Base-by-base conservation (phyloP, 2,797 vertebrate genomes). In the Amblyopsis hoosieri region DNA sequence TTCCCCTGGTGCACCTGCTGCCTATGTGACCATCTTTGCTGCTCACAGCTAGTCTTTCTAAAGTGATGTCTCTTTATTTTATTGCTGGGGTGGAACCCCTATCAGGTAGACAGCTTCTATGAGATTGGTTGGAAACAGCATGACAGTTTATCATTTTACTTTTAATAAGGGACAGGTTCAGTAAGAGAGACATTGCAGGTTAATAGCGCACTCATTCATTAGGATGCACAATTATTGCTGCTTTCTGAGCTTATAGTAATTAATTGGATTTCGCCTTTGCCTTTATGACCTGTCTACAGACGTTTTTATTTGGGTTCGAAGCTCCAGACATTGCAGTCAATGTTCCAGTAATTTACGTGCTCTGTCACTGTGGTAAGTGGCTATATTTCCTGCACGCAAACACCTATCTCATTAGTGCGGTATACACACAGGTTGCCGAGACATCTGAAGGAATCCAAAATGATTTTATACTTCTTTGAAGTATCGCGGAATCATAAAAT, bases 201-300 rank as follows among this genome's bases (percentile, higher is more conserved):
- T 87, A 80, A 90, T 88, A 83, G 79, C 58, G 54, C 67, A 61
- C 59, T 64, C 73, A 81, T 82, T 90, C 83, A 87, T 90, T 87
- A 86, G 85, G 67, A 83, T 66, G 58, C 59, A 74, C 63, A 67
- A 75, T 78, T 81, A 65, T 69, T 57, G 71, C 62, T 29, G 23
- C 76, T 79, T 78, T 88, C 71, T 72, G 4, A 49, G 62, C 57
- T 14, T 4, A 60, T 54, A 70, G 76, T 76, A 67, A 84, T 82
- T 83, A 83, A 42, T 42, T 42, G 37, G 37, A 42, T 42, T 42
- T 42, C 37, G 2, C 8, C 54, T 64, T 14, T 23, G 17, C 29
- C 60, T 12, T 57, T 37, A 50, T 48, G 45, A 47, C 75, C 82
- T 70, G 59, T 74, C 75, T 54, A 60, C 72, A 67, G 66, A 55